Percentiles rank a stretch among this genome's conserved stretches.
Evolutionary conservation across 2,113 vertebrate species (phyloP).

Genomic region (Odocoileus virginianus): DNA sequence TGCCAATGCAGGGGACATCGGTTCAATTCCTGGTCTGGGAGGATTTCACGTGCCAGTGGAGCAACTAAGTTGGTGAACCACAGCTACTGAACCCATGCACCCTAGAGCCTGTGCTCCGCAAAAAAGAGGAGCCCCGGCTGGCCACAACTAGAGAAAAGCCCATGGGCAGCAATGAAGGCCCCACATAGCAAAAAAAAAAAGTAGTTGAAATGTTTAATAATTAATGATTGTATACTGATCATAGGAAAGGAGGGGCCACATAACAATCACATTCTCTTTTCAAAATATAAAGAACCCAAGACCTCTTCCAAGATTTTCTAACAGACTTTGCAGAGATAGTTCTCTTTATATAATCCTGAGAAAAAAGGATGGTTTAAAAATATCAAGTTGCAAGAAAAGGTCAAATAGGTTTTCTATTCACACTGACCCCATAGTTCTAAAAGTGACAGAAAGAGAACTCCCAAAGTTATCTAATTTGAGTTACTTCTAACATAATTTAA

Average conservation of each 20-base stretch:
- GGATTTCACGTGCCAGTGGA: not conserved
- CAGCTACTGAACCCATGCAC: not conserved
- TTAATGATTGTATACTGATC: not conserved
- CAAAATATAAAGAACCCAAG: not conserved
- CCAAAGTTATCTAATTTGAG: not conserved
- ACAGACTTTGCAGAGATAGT: not conserved
- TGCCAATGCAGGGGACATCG: not conserved
- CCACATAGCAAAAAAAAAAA: not conserved
- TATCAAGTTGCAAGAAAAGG: not conserved
- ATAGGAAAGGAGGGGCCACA: not conserved
- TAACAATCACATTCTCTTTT: not conserved
- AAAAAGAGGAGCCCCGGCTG: rapidly evolving
- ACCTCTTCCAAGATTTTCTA: not conserved
- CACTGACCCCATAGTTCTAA: not conserved
- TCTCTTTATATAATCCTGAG: not conserved
- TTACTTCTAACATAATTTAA: conserved; percentile 13
- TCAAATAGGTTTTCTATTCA: not conserved
- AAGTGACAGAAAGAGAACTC: not conserved
- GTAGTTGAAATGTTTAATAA: not conserved
- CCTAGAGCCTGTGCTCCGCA: not conserved
- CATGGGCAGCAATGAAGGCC: not conserved
- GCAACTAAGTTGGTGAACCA: not conserved
- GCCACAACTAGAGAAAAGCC: not conserved
- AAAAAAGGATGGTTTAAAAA: not conserved
- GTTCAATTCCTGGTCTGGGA: not conserved